Evolutionary conservation across 1,140 invertebrate genomes (phyloP).

Genomic region (Choristoneura fumiferana): DNA sequence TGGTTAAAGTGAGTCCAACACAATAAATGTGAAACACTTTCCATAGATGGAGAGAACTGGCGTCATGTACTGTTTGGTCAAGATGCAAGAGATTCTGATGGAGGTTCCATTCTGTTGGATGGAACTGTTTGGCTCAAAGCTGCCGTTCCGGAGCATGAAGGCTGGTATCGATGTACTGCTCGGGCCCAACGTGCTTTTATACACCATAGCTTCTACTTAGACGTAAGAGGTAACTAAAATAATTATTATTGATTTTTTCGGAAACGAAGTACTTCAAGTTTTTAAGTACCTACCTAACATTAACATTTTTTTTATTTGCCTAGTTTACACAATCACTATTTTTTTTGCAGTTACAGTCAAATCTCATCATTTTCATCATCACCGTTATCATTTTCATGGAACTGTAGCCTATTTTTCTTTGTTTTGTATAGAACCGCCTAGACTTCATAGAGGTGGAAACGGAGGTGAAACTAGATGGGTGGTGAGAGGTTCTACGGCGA

Average conservation of each 20-base stretch:
- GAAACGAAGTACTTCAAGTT: no score
- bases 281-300: no score
- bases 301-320: no score
- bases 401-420: no score
- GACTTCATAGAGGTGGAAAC: constrained; percentile 48
- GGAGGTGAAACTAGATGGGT: constrained; percentile 64
- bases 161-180: constrained; percentile 91
- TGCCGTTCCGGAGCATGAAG: constrained; percentile 84
- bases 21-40: no score
- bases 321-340: no score
- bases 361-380: no score
- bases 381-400: no score
- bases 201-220: constrained; percentile 87
- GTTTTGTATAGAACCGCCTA: constrained; percentile 69
- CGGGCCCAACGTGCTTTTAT: constrained; percentile 87
- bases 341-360: no score
- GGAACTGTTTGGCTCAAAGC: constrained; percentile 78
- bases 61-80: constrained; percentile 66
- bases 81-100: constrained; percentile 46
- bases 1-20: no score
- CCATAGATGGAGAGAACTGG: constrained; percentile 64
- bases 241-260: no score
- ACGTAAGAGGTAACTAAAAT: constrained; percentile 86
- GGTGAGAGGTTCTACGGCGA: constrained; percentile 55
- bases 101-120: constrained; percentile 59